Conservation (phyloP, 1,140 invertebrate genomes). For the Drosophila ohnishii region DNA sequence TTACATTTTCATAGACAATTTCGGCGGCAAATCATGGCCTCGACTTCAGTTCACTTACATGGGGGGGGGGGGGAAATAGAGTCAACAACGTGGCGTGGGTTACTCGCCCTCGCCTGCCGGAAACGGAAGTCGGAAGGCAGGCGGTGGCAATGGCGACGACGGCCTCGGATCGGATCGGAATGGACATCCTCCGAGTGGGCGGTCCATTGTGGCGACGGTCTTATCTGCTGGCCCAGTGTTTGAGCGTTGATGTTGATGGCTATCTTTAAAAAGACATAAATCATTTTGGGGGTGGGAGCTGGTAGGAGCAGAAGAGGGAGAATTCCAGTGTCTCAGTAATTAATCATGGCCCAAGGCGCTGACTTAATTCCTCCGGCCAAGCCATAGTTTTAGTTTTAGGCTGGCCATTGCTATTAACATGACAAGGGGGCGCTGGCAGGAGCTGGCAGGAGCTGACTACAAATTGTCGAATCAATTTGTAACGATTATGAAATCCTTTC, state of each 20-base stretch:
- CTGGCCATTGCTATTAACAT: slow-evolving; percentile 23
- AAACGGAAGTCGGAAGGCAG: slow-evolving; percentile 55
- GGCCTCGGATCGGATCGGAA: slow-evolving; percentile 2
- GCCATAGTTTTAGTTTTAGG: slow-evolving; percentile 45
- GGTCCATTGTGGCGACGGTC: slow-evolving; percentile 64
- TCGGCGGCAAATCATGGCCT: slow-evolving; percentile 61
- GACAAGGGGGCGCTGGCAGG: background rate
- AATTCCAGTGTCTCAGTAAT: slow-evolving; percentile 56
- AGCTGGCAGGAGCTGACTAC: slow-evolving; percentile 14
- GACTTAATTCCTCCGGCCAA: slow-evolving; percentile 67
- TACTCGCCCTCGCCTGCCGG: slow-evolving; percentile 23
- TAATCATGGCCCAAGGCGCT: slow-evolving; percentile 70
- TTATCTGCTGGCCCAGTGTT: slow-evolving; percentile 64
- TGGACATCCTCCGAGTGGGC: slow-evolving; percentile 7
- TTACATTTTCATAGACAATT: slow-evolving; percentile 78
- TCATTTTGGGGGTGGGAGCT: slow-evolving; percentile 42
- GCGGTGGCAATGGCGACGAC: background rate
- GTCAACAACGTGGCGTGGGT: slow-evolving; percentile 47
- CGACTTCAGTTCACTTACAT: slow-evolving; percentile 59
- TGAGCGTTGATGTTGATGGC: slow-evolving; percentile 76
- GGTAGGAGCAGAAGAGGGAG: background rate
- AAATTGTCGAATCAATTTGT: slow-evolving; percentile 61
- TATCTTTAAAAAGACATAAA: slow-evolving; percentile 80
- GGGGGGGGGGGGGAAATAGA: slow-evolving; percentile 45
- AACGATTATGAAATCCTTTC: slow-evolving; percentile 53